phyloP scores from a whole-genome alignment of 2,797 vertebrate species.

The Xiphophorus birchmanni region DNA sequence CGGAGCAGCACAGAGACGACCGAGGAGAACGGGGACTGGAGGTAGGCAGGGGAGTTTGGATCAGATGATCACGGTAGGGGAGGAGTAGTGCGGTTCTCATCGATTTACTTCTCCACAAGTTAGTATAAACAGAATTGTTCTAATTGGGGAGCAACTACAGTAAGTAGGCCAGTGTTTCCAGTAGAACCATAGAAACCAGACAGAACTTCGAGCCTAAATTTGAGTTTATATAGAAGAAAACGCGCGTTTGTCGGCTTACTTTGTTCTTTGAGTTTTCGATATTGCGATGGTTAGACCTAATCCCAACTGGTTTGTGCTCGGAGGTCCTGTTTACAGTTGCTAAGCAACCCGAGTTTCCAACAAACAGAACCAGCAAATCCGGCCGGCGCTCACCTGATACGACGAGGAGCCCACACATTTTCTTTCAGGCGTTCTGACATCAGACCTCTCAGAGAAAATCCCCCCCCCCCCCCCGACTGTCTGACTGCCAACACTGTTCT shows the following conservation, averaged over 20 bases:
- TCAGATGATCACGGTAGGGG: background rate
- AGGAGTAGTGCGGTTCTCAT: conserved; percentile 7
- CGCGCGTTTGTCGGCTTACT: background rate
- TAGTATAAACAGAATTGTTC: background rate
- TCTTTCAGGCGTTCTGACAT: background rate
- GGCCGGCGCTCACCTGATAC: background rate
- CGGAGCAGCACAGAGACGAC: conserved; percentile 35
- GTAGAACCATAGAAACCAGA: background rate
- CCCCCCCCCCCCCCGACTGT: too few species aligned
- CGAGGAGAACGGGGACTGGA: background rate
- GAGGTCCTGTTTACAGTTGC: background rate
- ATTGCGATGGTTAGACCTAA: background rate
- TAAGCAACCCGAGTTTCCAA: background rate
- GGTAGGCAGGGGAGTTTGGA: conserved; percentile 7
- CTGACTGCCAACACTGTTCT: background rate
- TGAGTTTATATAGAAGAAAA: background rate
- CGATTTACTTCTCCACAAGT: background rate
- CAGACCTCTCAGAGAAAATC: background rate
- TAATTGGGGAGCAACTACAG: background rate
- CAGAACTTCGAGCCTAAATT: background rate
- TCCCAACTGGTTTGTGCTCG: background rate
- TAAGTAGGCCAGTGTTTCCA: background rate
- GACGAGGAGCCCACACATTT: conserved; percentile 3
- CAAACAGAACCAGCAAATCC: background rate
- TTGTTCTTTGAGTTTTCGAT: background rate